These are phyloP conservation scores for Leistus spinibarbis DNA, from an alignment of 2,888 invertebrate genomes.

Conservation along the genomic window DNA sequence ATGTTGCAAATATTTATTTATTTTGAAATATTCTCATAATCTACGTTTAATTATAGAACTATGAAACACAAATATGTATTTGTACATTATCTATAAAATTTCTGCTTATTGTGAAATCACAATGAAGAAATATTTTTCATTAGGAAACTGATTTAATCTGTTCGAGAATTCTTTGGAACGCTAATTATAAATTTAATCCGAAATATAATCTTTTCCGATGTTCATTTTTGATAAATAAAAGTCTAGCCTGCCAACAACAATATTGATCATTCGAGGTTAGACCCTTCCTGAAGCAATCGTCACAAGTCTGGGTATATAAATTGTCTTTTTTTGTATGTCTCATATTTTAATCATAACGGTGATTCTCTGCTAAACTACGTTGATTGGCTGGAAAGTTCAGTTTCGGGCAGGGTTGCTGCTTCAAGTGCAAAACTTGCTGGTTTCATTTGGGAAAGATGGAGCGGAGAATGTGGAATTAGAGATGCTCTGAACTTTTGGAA, in stretches of 20 bases:
- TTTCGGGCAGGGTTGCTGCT: not conserved
- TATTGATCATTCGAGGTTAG: not conserved
- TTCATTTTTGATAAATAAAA: not conserved
- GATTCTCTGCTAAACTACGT: not conserved
- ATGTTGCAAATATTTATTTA: too few relatives aligned
- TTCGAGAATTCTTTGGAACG: too few relatives aligned
- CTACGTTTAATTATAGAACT: too few relatives aligned
- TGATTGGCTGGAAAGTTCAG: not conserved
- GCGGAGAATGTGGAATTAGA: not conserved
- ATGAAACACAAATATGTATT: too few relatives aligned
- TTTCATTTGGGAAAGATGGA: not conserved
- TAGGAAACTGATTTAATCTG: too few relatives aligned
- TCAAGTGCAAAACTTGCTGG: not conserved
- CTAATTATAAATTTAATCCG: not conserved
- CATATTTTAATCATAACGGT: slow-evolving; percentile 2
- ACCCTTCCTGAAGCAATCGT: not conserved
- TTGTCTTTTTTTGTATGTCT: not conserved
- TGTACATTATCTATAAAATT: too few relatives aligned
- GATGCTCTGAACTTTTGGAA: not conserved
- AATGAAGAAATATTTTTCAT: too few relatives aligned
- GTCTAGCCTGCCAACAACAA: not conserved
- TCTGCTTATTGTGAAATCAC: too few relatives aligned
- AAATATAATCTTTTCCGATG: not conserved
- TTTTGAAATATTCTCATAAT: too few relatives aligned
- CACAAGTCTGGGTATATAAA: not conserved